Evolutionary conservation across 1,140 invertebrate species (phyloP).

Genomic region (Saxidomus purpurata): DNA sequence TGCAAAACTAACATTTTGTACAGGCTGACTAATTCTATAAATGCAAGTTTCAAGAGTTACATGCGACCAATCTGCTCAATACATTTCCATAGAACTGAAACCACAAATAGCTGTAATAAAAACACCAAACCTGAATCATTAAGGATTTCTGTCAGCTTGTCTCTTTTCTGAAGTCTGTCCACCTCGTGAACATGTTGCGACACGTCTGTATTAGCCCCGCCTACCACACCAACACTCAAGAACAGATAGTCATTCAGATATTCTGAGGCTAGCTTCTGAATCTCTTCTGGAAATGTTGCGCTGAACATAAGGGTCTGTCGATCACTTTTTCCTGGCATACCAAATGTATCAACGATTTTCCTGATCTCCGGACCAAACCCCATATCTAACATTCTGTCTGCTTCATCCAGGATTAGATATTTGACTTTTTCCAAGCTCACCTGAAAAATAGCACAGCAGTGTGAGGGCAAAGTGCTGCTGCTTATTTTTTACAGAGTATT

Average conservation of each 20-base stretch:
- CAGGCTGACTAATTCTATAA: too few relatives aligned
- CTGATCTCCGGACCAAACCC: slow-evolving; percentile 93
- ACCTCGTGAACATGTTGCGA: slow-evolving; percentile 94
- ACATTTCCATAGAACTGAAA: too few relatives aligned
- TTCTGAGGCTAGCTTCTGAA: slow-evolving; percentile 92
- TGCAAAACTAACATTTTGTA: too few relatives aligned
- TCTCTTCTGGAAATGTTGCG: slow-evolving; percentile 95
- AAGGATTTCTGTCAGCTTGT: slow-evolving; percentile 91
- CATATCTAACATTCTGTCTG: slow-evolving; percentile 98
- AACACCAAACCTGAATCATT: slow-evolving; percentile 87
- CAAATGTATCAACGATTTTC: slow-evolving; percentile 91
- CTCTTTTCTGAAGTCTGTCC: slow-evolving; percentile 90
- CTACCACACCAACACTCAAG: slow-evolving; percentile 94
- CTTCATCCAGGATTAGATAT: slow-evolving; percentile 97
- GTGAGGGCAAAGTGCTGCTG: too few relatives aligned
- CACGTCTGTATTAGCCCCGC: slow-evolving; percentile 96
- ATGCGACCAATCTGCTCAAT: too few relatives aligned
- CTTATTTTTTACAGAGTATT: too few relatives aligned
- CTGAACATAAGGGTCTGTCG: slow-evolving; percentile 96
- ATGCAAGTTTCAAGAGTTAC: too few relatives aligned
- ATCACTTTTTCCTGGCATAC: slow-evolving; percentile 91
- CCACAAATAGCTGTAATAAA: too few relatives aligned
- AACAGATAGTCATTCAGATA: slow-evolving; percentile 94
- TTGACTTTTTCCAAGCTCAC: slow-evolving; percentile 90
- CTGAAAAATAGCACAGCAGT: slow-evolving; percentile 77